These are phyloP conservation scores for Apodemus sylvaticus DNA, from an alignment of 2,113 vertebrate species.

Conservation along the genomic window DNA sequence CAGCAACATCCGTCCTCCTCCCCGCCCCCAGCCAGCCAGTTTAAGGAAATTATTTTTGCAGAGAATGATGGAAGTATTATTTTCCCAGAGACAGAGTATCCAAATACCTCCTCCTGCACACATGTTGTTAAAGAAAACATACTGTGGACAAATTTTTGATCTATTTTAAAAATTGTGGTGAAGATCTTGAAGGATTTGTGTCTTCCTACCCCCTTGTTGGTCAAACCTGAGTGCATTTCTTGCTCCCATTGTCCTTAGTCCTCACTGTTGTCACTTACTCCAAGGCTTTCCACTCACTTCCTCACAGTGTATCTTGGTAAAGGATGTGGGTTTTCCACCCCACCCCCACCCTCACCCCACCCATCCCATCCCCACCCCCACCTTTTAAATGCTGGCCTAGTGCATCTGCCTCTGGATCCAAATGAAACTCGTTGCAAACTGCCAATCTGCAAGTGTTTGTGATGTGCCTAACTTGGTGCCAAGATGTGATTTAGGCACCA, in stretches of 20 bases:
- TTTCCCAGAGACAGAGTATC: background rate
- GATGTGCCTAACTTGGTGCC: constrained; percentile 55
- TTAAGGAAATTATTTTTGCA: constrained; percentile 1
- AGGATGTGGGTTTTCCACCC: background rate
- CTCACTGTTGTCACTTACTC: background rate
- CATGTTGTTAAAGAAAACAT: background rate
- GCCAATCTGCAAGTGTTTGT: constrained; percentile 54
- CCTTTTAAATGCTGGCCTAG: background rate
- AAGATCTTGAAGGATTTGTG: background rate
- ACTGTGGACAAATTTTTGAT: background rate
- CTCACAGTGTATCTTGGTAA: background rate
- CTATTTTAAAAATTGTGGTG: background rate
- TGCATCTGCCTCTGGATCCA: background rate
- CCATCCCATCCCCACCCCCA: too few relatives aligned
- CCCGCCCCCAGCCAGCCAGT: background rate
- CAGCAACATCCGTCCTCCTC: background rate
- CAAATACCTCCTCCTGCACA: background rate
- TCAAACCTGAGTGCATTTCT: background rate
- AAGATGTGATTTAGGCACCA: constrained; percentile 67
- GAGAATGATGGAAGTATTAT: background rate
- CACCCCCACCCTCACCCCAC: too few relatives aligned
- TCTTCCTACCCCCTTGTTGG: background rate
- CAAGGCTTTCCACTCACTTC: constrained; percentile 6
- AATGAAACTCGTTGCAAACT: constrained; percentile 8
- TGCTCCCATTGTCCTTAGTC: background rate